phyloP scores from a whole-genome alignment of 2,113 vertebrate genomes.

The Copsychus sechellarum region DNA sequence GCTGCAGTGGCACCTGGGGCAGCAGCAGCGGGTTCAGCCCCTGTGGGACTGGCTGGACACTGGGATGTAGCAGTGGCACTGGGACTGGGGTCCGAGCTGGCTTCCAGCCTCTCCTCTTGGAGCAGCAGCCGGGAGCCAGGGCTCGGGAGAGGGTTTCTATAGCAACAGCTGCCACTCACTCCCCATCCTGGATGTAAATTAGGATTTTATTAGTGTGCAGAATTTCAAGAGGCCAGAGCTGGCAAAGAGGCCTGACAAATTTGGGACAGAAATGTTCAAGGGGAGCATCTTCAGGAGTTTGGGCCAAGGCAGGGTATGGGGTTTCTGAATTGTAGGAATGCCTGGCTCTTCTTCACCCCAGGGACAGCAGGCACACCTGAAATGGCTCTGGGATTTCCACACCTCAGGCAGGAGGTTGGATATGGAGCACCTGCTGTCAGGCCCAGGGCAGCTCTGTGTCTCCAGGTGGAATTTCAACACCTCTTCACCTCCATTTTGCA shows the following conservation, averaged over 20 bases:
- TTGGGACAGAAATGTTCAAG: neutral
- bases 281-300: neutral
- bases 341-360: neutral
- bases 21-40: rapidly evolving
- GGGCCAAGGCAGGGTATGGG: neutral
- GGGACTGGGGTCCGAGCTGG: neutral
- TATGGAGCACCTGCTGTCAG: neutral
- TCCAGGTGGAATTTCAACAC: neutral
- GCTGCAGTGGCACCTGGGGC: neutral
- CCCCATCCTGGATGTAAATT: conserved; percentile 82
- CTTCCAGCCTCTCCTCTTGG: conserved; percentile 55
- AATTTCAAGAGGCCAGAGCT: conserved; percentile 77
- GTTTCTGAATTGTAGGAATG: neutral
- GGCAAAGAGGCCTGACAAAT: neutral
- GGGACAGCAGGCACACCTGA: neutral
- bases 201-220: conserved; percentile 84
- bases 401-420: neutral
- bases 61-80: neutral
- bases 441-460: neutral
- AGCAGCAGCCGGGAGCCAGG: conserved; percentile 65
- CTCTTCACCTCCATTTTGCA: neutral
- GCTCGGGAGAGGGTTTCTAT: conserved; percentile 80
- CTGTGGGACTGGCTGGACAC: rapidly evolving
- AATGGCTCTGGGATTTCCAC: neutral
- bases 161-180: conserved; percentile 79